These are phyloP conservation scores for Eulemur coronatus DNA, from an alignment of 2,797 vertebrate species.

Conservation along the genomic window DNA sequence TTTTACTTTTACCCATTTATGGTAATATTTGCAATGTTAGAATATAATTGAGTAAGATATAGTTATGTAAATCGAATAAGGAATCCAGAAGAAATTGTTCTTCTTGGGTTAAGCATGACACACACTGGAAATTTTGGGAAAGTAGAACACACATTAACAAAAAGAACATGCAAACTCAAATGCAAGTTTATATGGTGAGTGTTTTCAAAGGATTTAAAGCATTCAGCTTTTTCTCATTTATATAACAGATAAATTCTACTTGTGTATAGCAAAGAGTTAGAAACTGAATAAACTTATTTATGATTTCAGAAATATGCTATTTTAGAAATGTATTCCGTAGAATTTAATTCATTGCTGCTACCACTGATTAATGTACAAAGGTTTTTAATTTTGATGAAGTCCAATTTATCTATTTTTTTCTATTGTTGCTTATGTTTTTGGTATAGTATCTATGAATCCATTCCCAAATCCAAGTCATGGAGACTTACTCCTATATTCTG, in stretches of 20 bases:
- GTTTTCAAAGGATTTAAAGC: constrained; percentile 48
- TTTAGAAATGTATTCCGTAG: constrained; percentile 31
- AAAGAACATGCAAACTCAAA: constrained; percentile 50
- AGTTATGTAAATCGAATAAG: constrained; percentile 56
- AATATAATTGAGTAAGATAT: constrained; percentile 54
- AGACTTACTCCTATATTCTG: background rate
- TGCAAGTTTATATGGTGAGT: constrained; percentile 63
- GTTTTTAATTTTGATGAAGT: background rate
- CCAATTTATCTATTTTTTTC: background rate
- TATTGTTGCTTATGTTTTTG: background rate
- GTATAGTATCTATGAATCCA: background rate
- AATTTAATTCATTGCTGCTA: background rate
- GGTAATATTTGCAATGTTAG: constrained; percentile 29
- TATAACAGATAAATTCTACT: background rate
- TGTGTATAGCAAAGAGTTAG: background rate
- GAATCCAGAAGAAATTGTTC: constrained; percentile 65
- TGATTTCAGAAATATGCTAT: constrained; percentile 6
- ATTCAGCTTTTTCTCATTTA: constrained; percentile 32
- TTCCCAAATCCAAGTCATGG: background rate
- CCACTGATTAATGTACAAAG: background rate
- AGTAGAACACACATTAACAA: constrained; percentile 27
- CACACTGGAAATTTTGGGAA: constrained; percentile 37
- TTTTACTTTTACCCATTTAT: constrained; percentile 68
- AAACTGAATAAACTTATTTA: constrained; percentile 12
- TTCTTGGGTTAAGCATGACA: constrained; percentile 67